These are phyloP conservation scores for Mythimna loreyi DNA, from an alignment of 2,888 invertebrate genomes.

Conservation along the genomic window DNA sequence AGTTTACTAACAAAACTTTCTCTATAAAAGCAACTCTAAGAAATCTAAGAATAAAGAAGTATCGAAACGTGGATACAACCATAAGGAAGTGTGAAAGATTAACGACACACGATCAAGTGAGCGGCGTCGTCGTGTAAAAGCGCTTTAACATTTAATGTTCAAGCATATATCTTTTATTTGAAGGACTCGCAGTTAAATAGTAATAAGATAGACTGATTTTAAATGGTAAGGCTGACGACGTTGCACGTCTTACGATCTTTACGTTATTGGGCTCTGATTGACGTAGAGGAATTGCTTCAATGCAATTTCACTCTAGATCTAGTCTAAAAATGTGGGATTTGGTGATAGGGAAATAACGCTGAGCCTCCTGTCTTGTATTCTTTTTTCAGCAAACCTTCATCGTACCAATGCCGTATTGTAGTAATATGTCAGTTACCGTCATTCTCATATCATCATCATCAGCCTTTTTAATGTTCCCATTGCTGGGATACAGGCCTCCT, in stretches of 20 bases:
- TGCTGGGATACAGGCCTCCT: no score
- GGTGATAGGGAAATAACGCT: no score
- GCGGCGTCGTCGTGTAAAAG: constrained; percentile 10
- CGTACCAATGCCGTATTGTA: no score
- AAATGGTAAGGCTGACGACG: not conserved
- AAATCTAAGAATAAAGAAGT: not conserved
- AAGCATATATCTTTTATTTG: constrained; percentile 3
- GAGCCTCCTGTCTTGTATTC: no score
- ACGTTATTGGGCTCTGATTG: not conserved
- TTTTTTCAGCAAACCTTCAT: no score
- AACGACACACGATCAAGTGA: constrained; percentile 16
- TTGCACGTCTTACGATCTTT: not conserved
- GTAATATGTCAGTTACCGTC: no score
- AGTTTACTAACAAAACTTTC: not conserved
- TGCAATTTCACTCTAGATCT: no score
- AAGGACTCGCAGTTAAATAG: constrained; percentile 8
- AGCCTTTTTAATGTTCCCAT: no score
- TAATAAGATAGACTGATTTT: not conserved
- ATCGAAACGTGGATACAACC: constrained; percentile 6
- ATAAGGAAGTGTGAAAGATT: constrained; percentile 37
- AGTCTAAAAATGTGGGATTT: no score
- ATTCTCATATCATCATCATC: no score
- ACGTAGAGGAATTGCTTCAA: not conserved
- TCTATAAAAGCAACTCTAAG: not conserved
- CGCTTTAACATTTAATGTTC: constrained; percentile 10